Evolutionary conservation across 2,888 invertebrate genomes (phyloP).

Genomic region (Dicycla oo): DNA sequence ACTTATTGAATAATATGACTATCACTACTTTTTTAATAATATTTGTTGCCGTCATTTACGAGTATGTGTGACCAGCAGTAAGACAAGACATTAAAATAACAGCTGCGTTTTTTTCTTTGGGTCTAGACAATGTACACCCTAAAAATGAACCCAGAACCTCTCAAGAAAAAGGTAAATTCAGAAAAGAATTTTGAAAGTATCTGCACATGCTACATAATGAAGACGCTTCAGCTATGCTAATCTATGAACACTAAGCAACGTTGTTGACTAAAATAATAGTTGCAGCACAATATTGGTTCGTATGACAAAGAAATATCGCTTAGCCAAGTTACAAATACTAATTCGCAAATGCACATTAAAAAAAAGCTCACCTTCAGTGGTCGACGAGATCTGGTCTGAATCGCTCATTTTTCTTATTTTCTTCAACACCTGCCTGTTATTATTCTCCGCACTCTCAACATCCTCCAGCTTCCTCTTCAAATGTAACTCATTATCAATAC

Average conservation of each 20-base stretch:
- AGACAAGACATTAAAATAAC: not conserved
- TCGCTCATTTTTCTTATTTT: constrained; percentile 84
- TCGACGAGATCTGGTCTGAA: constrained; percentile 86
- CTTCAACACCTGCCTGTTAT: constrained; percentile 80
- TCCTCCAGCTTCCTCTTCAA: constrained; percentile 80
- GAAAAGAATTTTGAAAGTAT: not conserved
- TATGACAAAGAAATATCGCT: not conserved
- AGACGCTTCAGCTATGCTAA: not conserved
- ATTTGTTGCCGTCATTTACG: not conserved
- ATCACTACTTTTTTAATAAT: not conserved
- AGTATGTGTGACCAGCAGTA: not conserved
- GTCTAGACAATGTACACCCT: not conserved
- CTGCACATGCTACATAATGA: not conserved
- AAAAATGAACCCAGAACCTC: not conserved
- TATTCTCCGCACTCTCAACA: constrained; percentile 78
- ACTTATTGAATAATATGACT: not conserved
- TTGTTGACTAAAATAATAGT: too few relatives aligned
- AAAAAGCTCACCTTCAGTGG: constrained; percentile 81
- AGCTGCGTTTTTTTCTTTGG: not conserved
- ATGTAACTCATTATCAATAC: constrained; percentile 73
- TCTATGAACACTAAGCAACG: not conserved
- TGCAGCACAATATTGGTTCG: not conserved
- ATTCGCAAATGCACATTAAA: not conserved
- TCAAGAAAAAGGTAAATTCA: not conserved
- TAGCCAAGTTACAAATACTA: not conserved